These are phyloP conservation scores for Mesorhabditis sp. DNA, from an alignment of 2,888 invertebrate genomes.

Conservation along the genomic window DNA sequence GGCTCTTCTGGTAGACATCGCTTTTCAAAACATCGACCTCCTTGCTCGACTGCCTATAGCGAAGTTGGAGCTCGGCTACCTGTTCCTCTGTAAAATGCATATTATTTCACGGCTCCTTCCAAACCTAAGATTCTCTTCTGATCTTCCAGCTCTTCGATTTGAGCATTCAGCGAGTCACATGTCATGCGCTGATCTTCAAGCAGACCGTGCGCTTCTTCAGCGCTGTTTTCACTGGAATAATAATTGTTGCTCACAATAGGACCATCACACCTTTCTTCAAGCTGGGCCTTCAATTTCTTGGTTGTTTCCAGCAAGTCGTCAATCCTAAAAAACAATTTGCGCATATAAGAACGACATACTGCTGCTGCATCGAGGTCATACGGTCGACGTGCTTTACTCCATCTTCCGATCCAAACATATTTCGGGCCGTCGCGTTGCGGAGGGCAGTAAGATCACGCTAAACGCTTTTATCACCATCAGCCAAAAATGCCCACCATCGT, in stretches of 20 bases:
- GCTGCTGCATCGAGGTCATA: neutral
- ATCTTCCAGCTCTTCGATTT: neutral
- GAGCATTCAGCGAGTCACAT: neutral
- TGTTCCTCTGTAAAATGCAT: no score
- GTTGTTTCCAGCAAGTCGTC: neutral
- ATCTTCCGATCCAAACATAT: neutral
- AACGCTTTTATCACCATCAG: neutral
- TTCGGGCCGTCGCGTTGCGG: conserved; percentile 5
- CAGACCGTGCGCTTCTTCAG: neutral
- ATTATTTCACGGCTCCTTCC: no score
- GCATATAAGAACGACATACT: neutral
- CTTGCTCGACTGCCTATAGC: no score
- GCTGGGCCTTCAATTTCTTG: neutral
- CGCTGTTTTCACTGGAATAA: neutral
- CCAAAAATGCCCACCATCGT: neutral
- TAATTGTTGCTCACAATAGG: neutral
- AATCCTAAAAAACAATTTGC: neutral
- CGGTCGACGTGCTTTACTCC: neutral
- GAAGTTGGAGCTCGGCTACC: no score
- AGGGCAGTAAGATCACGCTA: neutral
- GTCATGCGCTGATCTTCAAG: neutral
- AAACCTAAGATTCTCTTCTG: no score
- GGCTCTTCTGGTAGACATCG: no score
- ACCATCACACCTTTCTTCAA: neutral
- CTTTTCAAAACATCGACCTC: no score